phyloP scores from a whole-genome alignment of 1,140 invertebrate genomes.

The Limonius californicus region DNA sequence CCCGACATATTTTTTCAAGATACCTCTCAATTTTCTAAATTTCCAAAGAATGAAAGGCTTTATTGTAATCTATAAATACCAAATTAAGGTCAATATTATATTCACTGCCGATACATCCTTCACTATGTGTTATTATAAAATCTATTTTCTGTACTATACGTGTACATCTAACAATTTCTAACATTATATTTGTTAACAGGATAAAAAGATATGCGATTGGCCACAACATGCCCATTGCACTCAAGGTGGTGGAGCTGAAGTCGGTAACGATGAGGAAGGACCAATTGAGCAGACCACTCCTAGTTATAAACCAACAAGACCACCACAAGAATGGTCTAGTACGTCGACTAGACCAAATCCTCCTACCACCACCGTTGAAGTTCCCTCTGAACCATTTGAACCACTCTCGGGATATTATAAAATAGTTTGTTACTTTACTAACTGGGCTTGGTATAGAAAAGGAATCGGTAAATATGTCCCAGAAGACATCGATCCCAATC shows the following conservation, averaged over 20 bases:
- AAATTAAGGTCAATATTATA: too few relatives aligned
- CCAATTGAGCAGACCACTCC: background rate
- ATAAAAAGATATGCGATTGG: slow-evolving; percentile 72
- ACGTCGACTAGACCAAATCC: slow-evolving; percentile 35
- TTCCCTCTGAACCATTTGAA: slow-evolving; percentile 34
- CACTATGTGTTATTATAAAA: too few relatives aligned
- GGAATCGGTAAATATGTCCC: slow-evolving; percentile 77
- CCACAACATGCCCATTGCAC: slow-evolving; percentile 66
- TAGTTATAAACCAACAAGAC: background rate
- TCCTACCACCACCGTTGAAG: slow-evolving; percentile 31
- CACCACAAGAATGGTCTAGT: slow-evolving; percentile 25
- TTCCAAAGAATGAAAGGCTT: too few relatives aligned
- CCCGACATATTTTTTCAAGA: too few relatives aligned
- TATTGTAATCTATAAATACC: too few relatives aligned
- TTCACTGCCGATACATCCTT: too few relatives aligned
- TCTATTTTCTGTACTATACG: too few relatives aligned
- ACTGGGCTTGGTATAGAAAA: slow-evolving; percentile 90
- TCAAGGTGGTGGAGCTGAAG: slow-evolving; percentile 30
- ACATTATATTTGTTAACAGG: too few relatives aligned
- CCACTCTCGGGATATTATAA: slow-evolving; percentile 54
- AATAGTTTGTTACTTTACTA: slow-evolving; percentile 89
- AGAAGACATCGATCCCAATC: slow-evolving; percentile 76
- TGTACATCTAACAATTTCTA: too few relatives aligned
- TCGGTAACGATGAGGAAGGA: slow-evolving; percentile 30
- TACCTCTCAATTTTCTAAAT: too few relatives aligned